Conservation (phyloP, 2,797 vertebrate species). For the Setipinna tenuifilis region DNA sequence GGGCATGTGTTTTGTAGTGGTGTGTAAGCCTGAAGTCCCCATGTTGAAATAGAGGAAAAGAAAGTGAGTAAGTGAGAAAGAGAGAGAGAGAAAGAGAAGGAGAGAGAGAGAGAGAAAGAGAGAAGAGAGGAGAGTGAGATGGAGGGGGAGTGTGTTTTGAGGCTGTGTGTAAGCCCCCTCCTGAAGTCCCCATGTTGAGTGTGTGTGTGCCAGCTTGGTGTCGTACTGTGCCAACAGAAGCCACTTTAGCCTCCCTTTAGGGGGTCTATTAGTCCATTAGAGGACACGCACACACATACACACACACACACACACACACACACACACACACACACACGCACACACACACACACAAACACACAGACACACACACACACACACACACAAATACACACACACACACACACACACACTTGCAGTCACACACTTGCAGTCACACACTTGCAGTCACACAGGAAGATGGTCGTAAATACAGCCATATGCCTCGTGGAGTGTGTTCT, state of each 20-base stretch:
- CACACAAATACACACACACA: constrained; percentile 1
- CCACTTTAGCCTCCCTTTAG: constrained; percentile 40
- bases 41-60: not conserved
- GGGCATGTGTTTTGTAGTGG: not conserved
- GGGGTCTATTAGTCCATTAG: constrained; percentile 51
- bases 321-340: not conserved
- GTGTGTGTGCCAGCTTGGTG: constrained; percentile 43
- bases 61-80: not conserved
- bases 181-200: not conserved
- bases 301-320: not conserved
- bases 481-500: not conserved
- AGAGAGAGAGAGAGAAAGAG: not conserved
- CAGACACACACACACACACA: constrained; percentile 5
- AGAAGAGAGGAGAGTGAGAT: not conserved
- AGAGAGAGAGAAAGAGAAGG: not conserved
- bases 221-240: constrained; percentile 41
- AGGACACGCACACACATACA: constrained; percentile 19
- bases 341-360: not conserved
- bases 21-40: not conserved
- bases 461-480: constrained; percentile 14
- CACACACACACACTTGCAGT: not conserved
- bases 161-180: not conserved
- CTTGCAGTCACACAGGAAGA: not conserved
- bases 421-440: not conserved
- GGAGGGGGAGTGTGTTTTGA: not conserved